Evolutionary conservation across 2,113 vertebrate genomes (phyloP), one percentile per base, ranked within the genome.

Genomic region (Hydrochoerus hydrochaeris): DNA sequence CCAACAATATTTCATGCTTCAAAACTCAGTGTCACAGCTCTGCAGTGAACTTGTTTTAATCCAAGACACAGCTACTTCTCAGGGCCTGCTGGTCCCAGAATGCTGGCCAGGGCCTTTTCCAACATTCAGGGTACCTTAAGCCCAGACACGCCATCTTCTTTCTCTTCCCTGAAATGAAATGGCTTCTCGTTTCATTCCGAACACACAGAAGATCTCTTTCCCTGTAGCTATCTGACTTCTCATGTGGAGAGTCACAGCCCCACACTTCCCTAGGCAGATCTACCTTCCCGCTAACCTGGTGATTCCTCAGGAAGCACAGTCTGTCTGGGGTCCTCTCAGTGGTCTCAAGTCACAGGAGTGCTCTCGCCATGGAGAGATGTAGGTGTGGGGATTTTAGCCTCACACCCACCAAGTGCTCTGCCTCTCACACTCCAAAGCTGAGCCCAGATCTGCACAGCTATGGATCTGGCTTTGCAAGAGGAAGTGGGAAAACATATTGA

Each of bases 1-100:
- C 96, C 96, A 96, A 28, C 41, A 88, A 63, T 69, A 81, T 22
- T 95, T 95, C 87, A 97, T 30, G 82, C 88, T 95, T 90, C 46
- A 95, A 57, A 9, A 77, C 82, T 30, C 22, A 5, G 73, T 83
- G 94, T 90, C 65, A 88, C 85, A 96, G 96, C n/a, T 65, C 88
- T 94, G 67, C 83, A 54, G 92, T 92, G 58, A 94, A 52, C 58
- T 92, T 87, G 69, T 92, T 81, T 90, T 85, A 88, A 85, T 90
- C 60, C 90, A 75, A 22, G 57, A 92, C 16, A 28, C 58, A 88
- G 90, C 80, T 60, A 77, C 92, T 82, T 95, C 89, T 82, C 87
- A 90, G 90, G 54, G 6, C 24, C 58, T 65, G 44, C 58, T 80
- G n/a, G 17, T 30, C 44, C 67, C 82, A 32, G 26, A 52, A 75